Conservation (phyloP, 2,113 vertebrate genomes). For the Carlito syrichta region DNA sequence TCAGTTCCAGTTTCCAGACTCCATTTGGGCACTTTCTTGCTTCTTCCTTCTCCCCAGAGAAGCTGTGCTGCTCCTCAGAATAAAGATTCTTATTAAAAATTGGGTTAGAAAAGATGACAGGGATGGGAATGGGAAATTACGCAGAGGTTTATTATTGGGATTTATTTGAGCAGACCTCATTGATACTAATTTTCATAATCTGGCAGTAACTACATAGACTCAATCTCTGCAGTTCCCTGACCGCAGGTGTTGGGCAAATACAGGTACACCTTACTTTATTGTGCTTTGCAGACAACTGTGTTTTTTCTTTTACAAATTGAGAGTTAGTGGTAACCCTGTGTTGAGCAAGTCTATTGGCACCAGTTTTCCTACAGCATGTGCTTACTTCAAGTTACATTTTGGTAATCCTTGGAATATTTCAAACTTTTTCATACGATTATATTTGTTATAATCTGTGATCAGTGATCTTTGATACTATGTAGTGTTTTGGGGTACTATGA, state of each 20-base stretch:
- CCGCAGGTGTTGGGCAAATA: neutral
- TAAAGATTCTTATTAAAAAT: neutral
- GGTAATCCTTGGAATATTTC: neutral
- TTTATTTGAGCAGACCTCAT: neutral
- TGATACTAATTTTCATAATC: neutral
- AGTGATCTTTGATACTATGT: neutral
- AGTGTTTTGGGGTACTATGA: neutral
- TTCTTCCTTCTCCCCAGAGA: neutral
- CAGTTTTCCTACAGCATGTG: neutral
- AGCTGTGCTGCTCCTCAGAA: neutral
- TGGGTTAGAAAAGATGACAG: neutral
- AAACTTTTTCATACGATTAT: neutral
- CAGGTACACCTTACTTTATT: neutral
- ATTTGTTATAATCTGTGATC: neutral
- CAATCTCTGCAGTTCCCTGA: neutral
- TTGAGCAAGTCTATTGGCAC: neutral
- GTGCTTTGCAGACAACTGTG: neutral
- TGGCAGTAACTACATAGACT: neutral
- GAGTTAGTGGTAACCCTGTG: neutral
- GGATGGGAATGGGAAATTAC: neutral
- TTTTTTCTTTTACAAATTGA: neutral
- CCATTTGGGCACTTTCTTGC: neutral
- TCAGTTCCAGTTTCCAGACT: neutral
- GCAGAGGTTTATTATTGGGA: neutral
- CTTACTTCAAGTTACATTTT: neutral